Evolutionary conservation across 37 sponge, comb jelly and placozoan species (phyloP), one percentile per base, ranked within the genome.

Genomic region (Axinella damicornis): DNA sequence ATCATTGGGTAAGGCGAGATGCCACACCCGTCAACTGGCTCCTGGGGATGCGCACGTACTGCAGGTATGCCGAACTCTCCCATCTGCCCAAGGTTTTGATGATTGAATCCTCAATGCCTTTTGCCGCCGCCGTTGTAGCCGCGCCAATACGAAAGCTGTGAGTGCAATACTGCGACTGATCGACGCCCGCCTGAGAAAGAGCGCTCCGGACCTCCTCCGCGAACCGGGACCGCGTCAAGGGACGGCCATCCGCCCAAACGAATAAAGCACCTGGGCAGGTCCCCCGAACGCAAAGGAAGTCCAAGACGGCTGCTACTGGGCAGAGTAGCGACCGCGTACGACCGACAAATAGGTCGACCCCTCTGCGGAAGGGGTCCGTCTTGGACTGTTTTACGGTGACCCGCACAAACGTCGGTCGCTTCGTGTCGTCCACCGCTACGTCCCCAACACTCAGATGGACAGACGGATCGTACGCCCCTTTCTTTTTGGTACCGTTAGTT

Each of bases 311-410:
- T 13, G 39, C 55, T 33, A 85, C 85, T 14, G 85, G 85, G 63
- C 85, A 85, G 1, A 85, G 24, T 1, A 6, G 0, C 1, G 69
- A 27, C 1, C 25, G 31, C 2, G 85, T 85, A 1, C 69, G 54
- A 5, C 85, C 85, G 11, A 85, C 19, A n/a, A 37, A 75, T 5
- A 85, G 40, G 27, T 25, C 25, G 22, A 85, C 56, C 1, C 85
- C 85, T 59, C 25, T 21, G 11, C 77, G 33, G 76, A 85, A 85
- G 14, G 85, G 85, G 80, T 87, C 86, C 27, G 87, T 80, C 46
- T 80, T 80, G 9, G 74, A 79, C 61, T 37, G 75, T 34, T 84
- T 84, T 37, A 85, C 69, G 5, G 60, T 25, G 1, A 85, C 60
- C 30, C 21, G 54, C 28, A 77, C 9, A 22, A 38, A 57, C 18